Percentiles rank a stretch among this genome's conserved stretches.
These are phyloP conservation scores for Ischnura elegans DNA, from an alignment of 2,888 invertebrate species.

Conservation along the genomic window DNA sequence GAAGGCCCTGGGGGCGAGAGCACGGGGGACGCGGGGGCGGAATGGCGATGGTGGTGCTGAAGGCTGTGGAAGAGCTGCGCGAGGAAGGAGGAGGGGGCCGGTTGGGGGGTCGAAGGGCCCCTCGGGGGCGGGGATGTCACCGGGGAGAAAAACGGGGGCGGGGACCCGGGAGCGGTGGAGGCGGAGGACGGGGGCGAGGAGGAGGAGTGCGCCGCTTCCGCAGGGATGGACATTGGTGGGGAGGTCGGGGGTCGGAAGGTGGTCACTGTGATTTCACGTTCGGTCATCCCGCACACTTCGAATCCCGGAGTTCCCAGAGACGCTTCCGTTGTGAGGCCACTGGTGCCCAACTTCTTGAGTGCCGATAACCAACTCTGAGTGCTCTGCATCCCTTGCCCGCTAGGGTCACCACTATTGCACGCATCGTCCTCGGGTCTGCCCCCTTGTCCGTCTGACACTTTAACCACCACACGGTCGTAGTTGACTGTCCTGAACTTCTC, in stretches of 20 bases:
- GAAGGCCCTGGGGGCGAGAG: constrained; percentile 78
- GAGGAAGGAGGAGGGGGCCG: constrained; percentile 79
- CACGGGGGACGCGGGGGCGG: constrained; percentile 78
- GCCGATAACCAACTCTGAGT: constrained; percentile 84
- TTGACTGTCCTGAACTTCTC: constrained; percentile 93
- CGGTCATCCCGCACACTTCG: constrained; percentile 75
- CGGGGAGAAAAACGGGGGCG: constrained; percentile 17
- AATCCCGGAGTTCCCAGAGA: background rate
- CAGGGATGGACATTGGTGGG: constrained; percentile 8
- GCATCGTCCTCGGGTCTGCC: constrained; percentile 84
- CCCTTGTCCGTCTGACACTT: constrained; percentile 86
- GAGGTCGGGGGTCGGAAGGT: constrained; percentile 13
- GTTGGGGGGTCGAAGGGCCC: constrained; percentile 77
- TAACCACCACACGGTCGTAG: constrained; percentile 90
- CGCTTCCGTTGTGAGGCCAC: constrained; percentile 1
- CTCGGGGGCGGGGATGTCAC: constrained; percentile 37
- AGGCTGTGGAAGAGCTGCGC: constrained; percentile 83
- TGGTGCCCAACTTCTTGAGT: constrained; percentile 70
- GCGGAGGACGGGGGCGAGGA: constrained; percentile 23
- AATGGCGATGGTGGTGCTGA: constrained; percentile 72
- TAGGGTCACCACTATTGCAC: constrained; percentile 83
- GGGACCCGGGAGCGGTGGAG: constrained; percentile 27
- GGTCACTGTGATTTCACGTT: constrained; percentile 74
- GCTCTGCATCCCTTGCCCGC: constrained; percentile 58
- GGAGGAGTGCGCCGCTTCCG: background rate